These are phyloP conservation scores for Cecidostiba fungosa DNA, from an alignment of 2,888 invertebrate species.

Conservation along the genomic window DNA sequence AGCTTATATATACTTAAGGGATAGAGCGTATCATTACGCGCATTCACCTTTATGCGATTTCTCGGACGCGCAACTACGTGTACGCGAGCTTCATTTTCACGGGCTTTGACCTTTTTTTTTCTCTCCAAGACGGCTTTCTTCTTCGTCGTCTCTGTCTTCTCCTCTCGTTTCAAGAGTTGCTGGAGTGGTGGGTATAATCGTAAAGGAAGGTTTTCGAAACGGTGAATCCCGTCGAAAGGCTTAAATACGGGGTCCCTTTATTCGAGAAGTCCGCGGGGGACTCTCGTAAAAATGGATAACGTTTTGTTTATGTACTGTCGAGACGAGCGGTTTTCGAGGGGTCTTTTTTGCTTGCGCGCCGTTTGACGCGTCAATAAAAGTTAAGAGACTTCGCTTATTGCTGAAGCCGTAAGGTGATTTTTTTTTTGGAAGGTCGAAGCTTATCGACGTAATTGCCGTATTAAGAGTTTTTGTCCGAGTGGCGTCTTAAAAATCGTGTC, in stretches of 20 bases:
- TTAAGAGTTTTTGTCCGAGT: conserved; percentile 35
- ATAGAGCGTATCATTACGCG: conserved; percentile 69
- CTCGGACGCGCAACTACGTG: conserved; percentile 50
- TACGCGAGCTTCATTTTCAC: conserved; percentile 42
- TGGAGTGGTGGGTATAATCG: conserved; percentile 17
- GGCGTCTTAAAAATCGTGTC: conserved; percentile 19
- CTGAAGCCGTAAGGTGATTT: not conserved
- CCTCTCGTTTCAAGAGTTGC: not conserved
- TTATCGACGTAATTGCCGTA: conserved; percentile 19
- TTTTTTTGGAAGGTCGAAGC: conserved; percentile 2
- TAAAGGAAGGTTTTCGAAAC: conserved; percentile 33
- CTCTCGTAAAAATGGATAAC: conserved; percentile 55
- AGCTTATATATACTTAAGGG: conserved; percentile 65
- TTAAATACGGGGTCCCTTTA: conserved; percentile 34
- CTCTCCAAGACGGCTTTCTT: not conserved
- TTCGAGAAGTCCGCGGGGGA: not conserved
- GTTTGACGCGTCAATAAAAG: conserved; percentile 44
- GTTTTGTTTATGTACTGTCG: conserved; percentile 51
- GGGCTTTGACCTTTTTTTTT: conserved; percentile 45
- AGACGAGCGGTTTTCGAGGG: not conserved
- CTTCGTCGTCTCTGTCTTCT: not conserved
- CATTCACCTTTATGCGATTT: conserved; percentile 69
- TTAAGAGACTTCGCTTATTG: conserved; percentile 23
- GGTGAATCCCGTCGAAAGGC: conserved; percentile 57
- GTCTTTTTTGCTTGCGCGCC: conserved; percentile 8